Conservation (phyloP, 2,797 vertebrate genomes). For the Limnodromus scolopaceus region DNA sequence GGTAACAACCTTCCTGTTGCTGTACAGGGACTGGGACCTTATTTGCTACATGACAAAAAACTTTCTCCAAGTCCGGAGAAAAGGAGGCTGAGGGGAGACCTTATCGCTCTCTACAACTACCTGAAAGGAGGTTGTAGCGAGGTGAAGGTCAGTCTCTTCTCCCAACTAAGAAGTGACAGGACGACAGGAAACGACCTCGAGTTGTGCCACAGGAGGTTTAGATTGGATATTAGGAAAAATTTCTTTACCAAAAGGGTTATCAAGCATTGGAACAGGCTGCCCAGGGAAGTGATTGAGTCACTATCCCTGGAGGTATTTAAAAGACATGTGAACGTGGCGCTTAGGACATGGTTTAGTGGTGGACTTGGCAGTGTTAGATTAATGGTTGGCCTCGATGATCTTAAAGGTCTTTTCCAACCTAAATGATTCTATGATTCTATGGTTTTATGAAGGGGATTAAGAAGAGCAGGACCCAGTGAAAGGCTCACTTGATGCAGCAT, state of each 20-base stretch:
- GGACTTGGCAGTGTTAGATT: not conserved
- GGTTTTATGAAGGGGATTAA: not conserved
- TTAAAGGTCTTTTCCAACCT: not conserved
- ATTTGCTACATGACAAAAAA: not conserved
- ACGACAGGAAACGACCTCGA: rapidly evolving
- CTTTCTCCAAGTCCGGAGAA: not conserved
- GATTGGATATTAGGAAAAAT: not conserved
- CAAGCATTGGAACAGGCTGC: not conserved
- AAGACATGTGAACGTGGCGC: rapidly evolving
- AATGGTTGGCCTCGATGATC: rapidly evolving
- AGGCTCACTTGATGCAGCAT: not conserved
- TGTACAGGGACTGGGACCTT: not conserved
- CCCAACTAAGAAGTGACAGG: rapidly evolving
- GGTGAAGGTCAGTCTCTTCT: not conserved
- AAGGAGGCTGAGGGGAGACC: not conserved
- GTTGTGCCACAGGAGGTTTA: not conserved
- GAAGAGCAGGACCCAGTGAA: rapidly evolving
- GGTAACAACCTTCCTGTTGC: not conserved
- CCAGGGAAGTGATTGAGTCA: not conserved
- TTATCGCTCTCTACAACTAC: rapidly evolving
- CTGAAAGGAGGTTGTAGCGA: rapidly evolving
- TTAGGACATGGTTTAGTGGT: rapidly evolving
- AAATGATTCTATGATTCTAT: rapidly evolving
- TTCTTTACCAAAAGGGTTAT: rapidly evolving
- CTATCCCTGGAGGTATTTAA: not conserved